phyloP scores from a whole-genome alignment of 2,113 vertebrate genomes.

The Isurus oxyrinchus region DNA sequence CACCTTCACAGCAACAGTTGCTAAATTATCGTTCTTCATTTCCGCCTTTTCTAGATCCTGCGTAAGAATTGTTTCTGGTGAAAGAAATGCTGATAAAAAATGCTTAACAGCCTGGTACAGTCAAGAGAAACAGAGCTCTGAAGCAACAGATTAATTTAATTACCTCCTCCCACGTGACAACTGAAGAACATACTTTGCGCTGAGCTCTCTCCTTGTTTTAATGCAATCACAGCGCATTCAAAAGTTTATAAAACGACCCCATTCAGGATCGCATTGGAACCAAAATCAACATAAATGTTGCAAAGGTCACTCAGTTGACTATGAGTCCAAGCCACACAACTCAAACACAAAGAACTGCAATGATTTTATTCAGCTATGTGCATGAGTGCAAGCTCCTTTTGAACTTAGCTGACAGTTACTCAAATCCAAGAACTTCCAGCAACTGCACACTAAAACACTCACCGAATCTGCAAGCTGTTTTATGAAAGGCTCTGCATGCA shows the following conservation, averaged over 20 bases:
- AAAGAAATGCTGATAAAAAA: neutral
- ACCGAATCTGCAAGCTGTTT: neutral
- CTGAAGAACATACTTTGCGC: neutral
- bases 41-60: neutral
- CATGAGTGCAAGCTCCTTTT: neutral
- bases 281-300: neutral
- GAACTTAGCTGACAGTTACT: neutral
- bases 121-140: neutral
- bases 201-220: neutral
- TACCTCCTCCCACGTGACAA: neutral
- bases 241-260: neutral
- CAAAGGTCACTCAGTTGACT: neutral
- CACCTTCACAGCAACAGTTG: neutral
- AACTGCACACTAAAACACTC: neutral
- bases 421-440: neutral
- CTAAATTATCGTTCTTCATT: neutral
- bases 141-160: neutral
- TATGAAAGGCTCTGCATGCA: neutral
- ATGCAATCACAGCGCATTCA: neutral
- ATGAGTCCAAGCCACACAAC: neutral
- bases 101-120: neutral
- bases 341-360: neutral
- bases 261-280: neutral
- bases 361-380: neutral
- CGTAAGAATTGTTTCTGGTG: neutral